Evolutionary conservation across 2,797 vertebrate genomes (phyloP).

Genomic region (Syngnathus rostellatus): DNA sequence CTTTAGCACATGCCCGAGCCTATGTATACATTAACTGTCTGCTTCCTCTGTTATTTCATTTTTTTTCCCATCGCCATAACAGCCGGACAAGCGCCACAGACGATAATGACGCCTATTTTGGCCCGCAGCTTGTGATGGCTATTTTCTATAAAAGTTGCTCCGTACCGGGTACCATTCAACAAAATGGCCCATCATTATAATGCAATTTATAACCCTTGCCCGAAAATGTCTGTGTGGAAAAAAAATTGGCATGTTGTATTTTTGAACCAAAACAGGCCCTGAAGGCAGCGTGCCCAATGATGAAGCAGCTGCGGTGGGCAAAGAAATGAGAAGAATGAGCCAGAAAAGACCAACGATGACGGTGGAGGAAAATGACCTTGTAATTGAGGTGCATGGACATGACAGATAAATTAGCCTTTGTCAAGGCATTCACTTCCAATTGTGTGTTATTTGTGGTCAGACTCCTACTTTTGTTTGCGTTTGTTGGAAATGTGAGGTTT

Average conservation of each 20-base stretch:
- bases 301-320: slow-evolving; percentile 30
- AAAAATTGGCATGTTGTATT: slow-evolving; percentile 17
- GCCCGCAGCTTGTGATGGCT: slow-evolving; percentile 40
- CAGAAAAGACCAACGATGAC: slow-evolving; percentile 53
- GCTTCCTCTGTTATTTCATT: neutral
- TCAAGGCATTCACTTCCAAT: slow-evolving; percentile 51
- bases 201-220: slow-evolving; percentile 52
- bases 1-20: neutral
- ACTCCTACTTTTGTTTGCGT: slow-evolving; percentile 26
- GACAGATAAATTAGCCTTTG: slow-evolving; percentile 68
- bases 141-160: slow-evolving; percentile 51
- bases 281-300: slow-evolving; percentile 48
- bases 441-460: slow-evolving; percentile 32
- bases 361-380: slow-evolving; percentile 62
- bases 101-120: slow-evolving; percentile 49
- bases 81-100: slow-evolving; percentile 28
- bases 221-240: slow-evolving; percentile 34
- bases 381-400: slow-evolving; percentile 63
- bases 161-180: slow-evolving; percentile 40
- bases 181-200: slow-evolving; percentile 49
- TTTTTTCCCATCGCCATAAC: slow-evolving; percentile 36
- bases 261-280: slow-evolving; percentile 52
- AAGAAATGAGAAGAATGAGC: slow-evolving; percentile 31
- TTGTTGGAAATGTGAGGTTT: slow-evolving; percentile 27
- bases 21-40: neutral